Evolutionary conservation across 2,113 vertebrate species (phyloP), one percentile per base, ranked within the genome.

Genomic region (Danio rerio): DNA sequence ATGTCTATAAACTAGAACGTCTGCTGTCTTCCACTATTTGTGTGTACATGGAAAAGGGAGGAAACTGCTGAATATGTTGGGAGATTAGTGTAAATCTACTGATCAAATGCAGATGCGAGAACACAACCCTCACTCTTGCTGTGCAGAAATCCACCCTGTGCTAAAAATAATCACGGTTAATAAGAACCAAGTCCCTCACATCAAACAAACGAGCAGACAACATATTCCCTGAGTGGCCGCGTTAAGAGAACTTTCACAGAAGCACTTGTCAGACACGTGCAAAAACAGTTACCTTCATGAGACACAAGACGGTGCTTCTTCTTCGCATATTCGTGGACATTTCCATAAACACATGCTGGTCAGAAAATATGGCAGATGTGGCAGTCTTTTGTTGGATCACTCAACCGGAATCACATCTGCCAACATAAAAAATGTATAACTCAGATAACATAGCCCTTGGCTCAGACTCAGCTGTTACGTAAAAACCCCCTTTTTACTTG

Each of bases 311-410:
- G 9, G 16, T 20, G 49, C 47, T 21, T 71, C 47, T 52, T 8
- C 47, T 52, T 8, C 47, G 49, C 12, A 71, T 52, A 1, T 63
- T 63, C 2, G 12, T 13, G 8, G 47, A 71, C 11, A 71, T 52
- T 71, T 52, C 69, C 18, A 52, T 31, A 31, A 71, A 71, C 47
- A 52, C 47, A 21, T 71, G 13, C 47, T 52, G 18, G 11, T 52
- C 47, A 15, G 47, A 71, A 71, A 71, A 71, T 21, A 21, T 18
- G 20, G 10, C 18, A 71, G 20, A 31, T 0, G 69, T 52, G 49
- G 69, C 47, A 12, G 68, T 21, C 47, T 52, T 71, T 71, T 71
- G 69, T 71, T 71, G 69, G 12, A 52, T 71, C 69, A 71, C 47
- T 71, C 18, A 70, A n/a, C 18, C 3, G 47, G 68, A 71, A 31